Base-by-base conservation (phyloP, 23 tunicate species). In the Trididemnum nubilum region DNA sequence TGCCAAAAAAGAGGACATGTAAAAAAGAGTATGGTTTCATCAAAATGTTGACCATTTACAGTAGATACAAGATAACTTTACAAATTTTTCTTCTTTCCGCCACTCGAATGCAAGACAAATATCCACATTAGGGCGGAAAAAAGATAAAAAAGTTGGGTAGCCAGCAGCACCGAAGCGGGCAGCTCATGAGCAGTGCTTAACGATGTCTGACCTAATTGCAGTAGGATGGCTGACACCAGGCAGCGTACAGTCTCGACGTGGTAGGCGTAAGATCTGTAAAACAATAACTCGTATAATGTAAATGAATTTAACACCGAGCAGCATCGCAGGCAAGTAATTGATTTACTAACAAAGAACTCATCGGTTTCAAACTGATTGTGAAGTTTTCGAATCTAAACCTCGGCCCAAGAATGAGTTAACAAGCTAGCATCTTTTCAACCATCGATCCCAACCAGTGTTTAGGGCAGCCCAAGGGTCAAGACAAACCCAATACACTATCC, bases 191-290 rank as follows among this genome's bases (percentile, higher is more conserved):
- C 18, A 25, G 26, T 25, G 9, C 61, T 27, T 24, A 73, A 15
- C 3, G 30, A 7, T 15, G 79, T 5, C 24, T 37, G 22, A 29
- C 39, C 2, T 2, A 27, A 5, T 2, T n/a, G 33, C 19, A 73
- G 9, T 7, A 78, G 22, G n/a, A 58, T 9, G 0, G 0, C 69
- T 12, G 22, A 54, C 5, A 78, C 33, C 7, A 58, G 37, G 71
- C 82, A 78, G 19, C 82, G 38, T 12, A 78, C 5, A n/a, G 26
- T 29, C 27, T 78, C 82, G 9, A 34, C 70, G 24, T n/a, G 31
- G 39, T 36, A 0, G 31, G 82, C 82, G 54, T 57, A 78, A 33
- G 72, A 30, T 27, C 82, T 78, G 82, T 23, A 54, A 78, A 22
- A 19, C 44, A 49, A 49, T 23, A 0, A n/a, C n/a, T n/a, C 81